Evolutionary conservation across 1,140 invertebrate genomes (phyloP), one percentile per base, ranked within the genome.

Genomic region (Lerema accius): DNA sequence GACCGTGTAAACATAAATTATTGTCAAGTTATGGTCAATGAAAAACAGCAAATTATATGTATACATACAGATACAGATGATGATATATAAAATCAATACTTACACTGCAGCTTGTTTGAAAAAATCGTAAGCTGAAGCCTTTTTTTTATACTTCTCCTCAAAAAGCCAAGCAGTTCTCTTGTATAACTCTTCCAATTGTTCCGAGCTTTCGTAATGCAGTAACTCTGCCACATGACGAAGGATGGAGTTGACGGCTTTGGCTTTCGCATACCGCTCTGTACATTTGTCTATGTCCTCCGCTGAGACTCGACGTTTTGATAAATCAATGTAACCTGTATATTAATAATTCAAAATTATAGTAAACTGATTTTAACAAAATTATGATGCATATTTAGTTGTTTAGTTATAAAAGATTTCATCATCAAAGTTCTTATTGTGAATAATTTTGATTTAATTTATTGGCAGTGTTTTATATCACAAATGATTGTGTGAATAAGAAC

Each of bases 91-190:
- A 28, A 63, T 51, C 35, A 45, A 63, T 65, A 93, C 96, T 94
- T 93, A 99, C 98, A 95, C 93, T 48, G 99, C 98, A 75, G 98
- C 97, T 91, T 99, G 97, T 92, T 99, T 99, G 83, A 99, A 99
- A 70, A 97, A 97, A 89, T 99, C 99, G 92, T 99, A 99, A 43
- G 98, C 97, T 35, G 96, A 97, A 7, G 94, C 94, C 84, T 98
- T 97, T 85, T 98, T 99, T 82, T 98, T 99, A 79, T 97, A 96
- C 90, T 99, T 99, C 75, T 97, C 96, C 90, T 99, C 99, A 92
- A 99, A 99, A 85, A 96, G 93, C 99, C 99, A 99, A 0, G 99
- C 99, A n/a, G 99, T 99, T 80, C 98, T 98, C 71, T 96, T 94
- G 88, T 99, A 99, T 0, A 99, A 91, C 63, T 99, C 96, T 80